Evolutionary conservation across 2,113 vertebrate genomes (phyloP).

Genomic region (Eudyptes chrysolophus): DNA sequence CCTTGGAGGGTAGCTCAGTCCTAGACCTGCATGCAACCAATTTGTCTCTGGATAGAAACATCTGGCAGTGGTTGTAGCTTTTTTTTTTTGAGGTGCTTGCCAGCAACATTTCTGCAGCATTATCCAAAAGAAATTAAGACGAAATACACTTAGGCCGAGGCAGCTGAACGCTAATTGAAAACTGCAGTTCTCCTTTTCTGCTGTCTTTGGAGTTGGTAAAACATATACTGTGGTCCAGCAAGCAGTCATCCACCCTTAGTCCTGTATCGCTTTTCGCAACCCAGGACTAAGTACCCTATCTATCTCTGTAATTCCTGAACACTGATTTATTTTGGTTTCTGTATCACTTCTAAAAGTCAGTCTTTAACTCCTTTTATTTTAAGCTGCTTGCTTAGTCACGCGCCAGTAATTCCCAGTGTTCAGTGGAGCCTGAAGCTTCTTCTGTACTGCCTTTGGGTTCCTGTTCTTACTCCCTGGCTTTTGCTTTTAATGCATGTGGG

Average conservation of each 20-base stretch:
- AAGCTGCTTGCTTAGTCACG: not conserved
- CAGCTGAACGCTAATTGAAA: not conserved
- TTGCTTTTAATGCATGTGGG: not conserved
- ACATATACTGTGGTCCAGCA: not conserved
- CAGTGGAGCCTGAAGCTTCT: not conserved
- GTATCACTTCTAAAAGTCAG: not conserved
- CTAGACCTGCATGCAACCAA: not conserved
- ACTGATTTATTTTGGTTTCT: not conserved
- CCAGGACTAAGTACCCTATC: not conserved
- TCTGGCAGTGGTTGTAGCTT: not conserved
- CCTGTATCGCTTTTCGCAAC: not conserved
- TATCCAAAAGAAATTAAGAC: not conserved
- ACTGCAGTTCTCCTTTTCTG: not conserved
- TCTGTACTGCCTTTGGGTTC: not conserved
- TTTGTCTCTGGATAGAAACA: not conserved
- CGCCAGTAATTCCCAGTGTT: not conserved
- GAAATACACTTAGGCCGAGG: not conserved
- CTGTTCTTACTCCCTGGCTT: not conserved
- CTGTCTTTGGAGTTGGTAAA: not conserved
- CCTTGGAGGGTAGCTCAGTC: not conserved
- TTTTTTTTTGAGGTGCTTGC: not conserved
- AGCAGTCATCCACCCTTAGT: not conserved
- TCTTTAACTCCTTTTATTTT: not conserved
- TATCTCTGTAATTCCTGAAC: not conserved
- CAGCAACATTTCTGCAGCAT: not conserved